Evolutionary conservation across 2,888 invertebrate genomes (phyloP), one percentile per base, ranked within the genome.

Genomic region (Dicycla oo): DNA sequence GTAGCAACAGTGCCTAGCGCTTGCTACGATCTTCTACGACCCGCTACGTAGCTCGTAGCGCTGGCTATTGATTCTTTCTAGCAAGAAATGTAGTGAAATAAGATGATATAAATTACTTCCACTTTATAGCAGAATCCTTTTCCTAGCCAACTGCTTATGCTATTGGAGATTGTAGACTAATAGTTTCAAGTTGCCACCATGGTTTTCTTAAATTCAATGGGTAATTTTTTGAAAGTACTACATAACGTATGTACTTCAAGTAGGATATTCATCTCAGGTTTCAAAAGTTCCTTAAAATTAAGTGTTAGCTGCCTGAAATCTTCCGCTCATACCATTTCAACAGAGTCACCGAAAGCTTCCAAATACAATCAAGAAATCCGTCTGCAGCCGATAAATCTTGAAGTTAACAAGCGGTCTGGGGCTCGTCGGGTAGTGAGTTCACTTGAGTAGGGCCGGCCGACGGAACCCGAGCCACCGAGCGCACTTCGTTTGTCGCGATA

Each of bases 401-500:
- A 69, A 70, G 78, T 73, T 76, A 86, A 81, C 76, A 84, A 84
- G 82, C 78, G 63, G 53, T 69, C 57, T 73, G 71, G 67, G 62
- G 56, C 76, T 75, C 68, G 45, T 69, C 53, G 63, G 68, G 73
- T 38, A 47, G 60, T 53, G 65, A 66, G 72, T 73, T 73, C 73
- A 63, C 75, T 81, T 69, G 78, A 81, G 60, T 74, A 75, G 51
- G 69, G 40, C 67, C 57, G 64, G 54, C 67, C 75, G 86, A 73
- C 34, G 68, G 47, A 23, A 58, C 60, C 75, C 83, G 83, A 69
- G 66, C 66, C 47, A 58, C 79, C 80, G 86, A 87, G 90, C 82
- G 89, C 91, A 94, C 95, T 95, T 95, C 92, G 93, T 95, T 95
- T 95, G 94, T 91, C 89, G 92, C 92, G 94, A 94, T 95, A 95